Base-by-base conservation (phyloP, 2,113 vertebrate species). In the Clinocottus analis region DNA sequence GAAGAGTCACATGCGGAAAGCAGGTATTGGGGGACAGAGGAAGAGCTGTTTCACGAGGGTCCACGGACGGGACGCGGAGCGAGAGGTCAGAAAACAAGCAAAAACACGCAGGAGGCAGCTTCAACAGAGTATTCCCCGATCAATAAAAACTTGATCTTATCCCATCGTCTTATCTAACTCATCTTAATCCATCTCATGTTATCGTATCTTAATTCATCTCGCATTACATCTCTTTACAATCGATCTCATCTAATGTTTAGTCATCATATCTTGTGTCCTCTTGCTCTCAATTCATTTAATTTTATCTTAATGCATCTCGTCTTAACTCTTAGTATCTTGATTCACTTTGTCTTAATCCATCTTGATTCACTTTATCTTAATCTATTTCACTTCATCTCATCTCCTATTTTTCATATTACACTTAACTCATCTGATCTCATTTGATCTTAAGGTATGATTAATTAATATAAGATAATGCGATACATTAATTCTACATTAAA, bases 1-100 rank as follows among this genome's bases (percentile, higher is more conserved):
- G 39, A 58, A 78, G 76, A 85, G 79, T 73, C 72, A 7, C 75
- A 86, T 80, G 29, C n/a, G n/a, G n/a, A n/a, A n/a, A n/a, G n/a
- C n/a, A n/a, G n/a, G n/a, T n/a, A n/a, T n/a, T n/a, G n/a, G n/a
- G n/a, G n/a, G 72, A 72, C 69, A 43, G 73, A 29, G 21, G 61
- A 47, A 62, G 56, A 68, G 41, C 39, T 73, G 51, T 6, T 63
- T 60, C 2, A 14, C 7, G 21, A 31, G 25, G 23, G 35, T 16
- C 49, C 19, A 5, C 27, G 4, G 17, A 56, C 13, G 7, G 2
- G 16, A 11, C 29, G 25, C 4, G 10, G 43, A 61, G 47, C 25
- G 70, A 43, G 5, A 16, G 14, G 13, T 4, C 2, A 16, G 39
- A 58, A 0, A 31, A 45, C 14, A 11, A 37, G n/a, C 4, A 29